These are phyloP conservation scores for Allacma fusca DNA, from an alignment of 2,888 invertebrate species.

Conservation along the genomic window DNA sequence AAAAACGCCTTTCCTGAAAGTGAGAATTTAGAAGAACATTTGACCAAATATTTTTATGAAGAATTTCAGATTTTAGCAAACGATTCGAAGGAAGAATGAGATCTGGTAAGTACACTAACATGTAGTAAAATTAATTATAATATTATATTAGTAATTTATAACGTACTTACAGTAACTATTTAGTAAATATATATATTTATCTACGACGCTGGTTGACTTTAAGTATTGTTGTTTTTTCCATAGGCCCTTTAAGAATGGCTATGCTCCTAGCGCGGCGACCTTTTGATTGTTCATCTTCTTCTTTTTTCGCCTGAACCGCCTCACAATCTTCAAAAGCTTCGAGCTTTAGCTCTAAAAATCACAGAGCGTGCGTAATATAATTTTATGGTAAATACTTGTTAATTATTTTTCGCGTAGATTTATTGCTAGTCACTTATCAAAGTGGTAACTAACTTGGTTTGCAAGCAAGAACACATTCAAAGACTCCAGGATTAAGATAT, in stretches of 20 bases:
- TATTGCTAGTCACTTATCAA: too few relatives aligned
- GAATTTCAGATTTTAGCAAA: slow-evolving; percentile 6
- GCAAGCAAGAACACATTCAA: slow-evolving; percentile 11
- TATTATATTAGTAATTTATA: too few relatives aligned
- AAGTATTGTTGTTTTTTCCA: too few relatives aligned
- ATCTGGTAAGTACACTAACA: too few relatives aligned
- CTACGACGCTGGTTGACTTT: too few relatives aligned
- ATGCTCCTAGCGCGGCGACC: background rate
- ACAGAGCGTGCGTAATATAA: background rate
- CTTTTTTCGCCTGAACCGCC: background rate
- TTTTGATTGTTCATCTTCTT: background rate
- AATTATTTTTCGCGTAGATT: too few relatives aligned
- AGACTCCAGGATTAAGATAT: slow-evolving; percentile 30
- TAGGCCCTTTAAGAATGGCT: background rate
- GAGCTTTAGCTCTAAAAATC: slow-evolving; percentile 9
- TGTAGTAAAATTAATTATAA: too few relatives aligned
- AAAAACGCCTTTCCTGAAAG: slow-evolving; percentile 15
- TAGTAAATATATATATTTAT: too few relatives aligned
- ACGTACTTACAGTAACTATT: too few relatives aligned
- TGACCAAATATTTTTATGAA: slow-evolving; percentile 13
- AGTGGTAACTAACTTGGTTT: slow-evolving; percentile 4
- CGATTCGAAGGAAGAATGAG: too few relatives aligned
- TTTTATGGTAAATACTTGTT: too few relatives aligned
- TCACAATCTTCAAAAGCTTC: background rate
- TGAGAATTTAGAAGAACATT: slow-evolving; percentile 12